Percentiles rank a stretch among this genome's conserved stretches.
Conservation (phyloP, 2,113 vertebrate genomes). For the Microcebus griseorufus region DNA sequence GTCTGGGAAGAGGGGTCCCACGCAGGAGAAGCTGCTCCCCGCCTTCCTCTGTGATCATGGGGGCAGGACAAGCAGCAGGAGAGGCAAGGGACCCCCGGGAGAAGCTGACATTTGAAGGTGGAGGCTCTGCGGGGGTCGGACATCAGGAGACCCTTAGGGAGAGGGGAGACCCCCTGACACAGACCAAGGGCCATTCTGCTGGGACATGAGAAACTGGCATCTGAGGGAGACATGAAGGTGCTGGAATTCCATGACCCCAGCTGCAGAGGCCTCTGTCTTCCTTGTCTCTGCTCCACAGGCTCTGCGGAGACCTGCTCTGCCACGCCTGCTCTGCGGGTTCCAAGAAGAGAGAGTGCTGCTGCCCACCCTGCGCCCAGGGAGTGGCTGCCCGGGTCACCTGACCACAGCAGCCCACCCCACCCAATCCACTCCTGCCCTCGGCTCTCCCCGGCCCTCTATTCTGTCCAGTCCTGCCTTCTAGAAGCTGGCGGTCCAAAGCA, state of each 20-base stretch:
- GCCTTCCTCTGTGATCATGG: not conserved
- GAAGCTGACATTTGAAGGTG: not conserved
- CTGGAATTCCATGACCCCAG: not conserved
- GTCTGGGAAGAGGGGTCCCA: not conserved
- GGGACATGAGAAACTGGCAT: not conserved
- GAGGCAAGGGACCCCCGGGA: not conserved
- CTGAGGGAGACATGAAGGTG: not conserved
- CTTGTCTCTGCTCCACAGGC: constrained; percentile 65
- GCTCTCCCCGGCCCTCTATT: not conserved
- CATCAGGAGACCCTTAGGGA: not conserved
- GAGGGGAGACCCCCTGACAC: not conserved
- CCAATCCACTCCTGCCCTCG: not conserved
- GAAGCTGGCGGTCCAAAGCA: not conserved
- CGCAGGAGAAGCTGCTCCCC: not conserved
- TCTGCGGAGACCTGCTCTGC: constrained; percentile 82
- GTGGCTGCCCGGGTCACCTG: constrained; percentile 54
- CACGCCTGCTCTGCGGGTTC: constrained; percentile 80
- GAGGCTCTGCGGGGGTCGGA: not conserved
- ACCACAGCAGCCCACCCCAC: not conserved
- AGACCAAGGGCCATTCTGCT: not conserved
- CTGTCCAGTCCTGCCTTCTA: not conserved
- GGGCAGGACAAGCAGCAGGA: not conserved
- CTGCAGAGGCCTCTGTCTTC: not conserved
- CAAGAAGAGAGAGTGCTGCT: constrained; percentile 78
- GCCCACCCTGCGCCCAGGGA: constrained; percentile 81